Percentiles rank a stretch among this genome's conserved stretches.
phyloP scores from a whole-genome alignment of 2,113 vertebrate species.

The Pseudopipra pipra region DNA sequence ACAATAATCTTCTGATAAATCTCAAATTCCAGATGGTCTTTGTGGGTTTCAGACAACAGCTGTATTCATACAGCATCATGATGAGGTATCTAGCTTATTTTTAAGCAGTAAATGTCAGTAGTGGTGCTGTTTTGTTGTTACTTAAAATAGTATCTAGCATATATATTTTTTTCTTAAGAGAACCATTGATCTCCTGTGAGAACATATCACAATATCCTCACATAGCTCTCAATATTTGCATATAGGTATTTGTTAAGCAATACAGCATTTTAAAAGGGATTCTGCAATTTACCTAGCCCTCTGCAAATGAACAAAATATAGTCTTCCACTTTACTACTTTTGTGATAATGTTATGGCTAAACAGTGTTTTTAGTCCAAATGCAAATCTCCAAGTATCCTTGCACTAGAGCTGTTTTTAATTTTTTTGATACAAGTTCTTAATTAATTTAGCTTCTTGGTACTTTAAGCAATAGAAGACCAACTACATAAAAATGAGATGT shows the following conservation, averaged over 20 bases:
- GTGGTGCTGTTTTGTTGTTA: not conserved
- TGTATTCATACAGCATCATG: not conserved
- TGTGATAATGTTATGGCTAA: not conserved
- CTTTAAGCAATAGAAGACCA: constrained; percentile 48
- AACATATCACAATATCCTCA: not conserved
- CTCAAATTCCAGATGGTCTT: constrained; percentile 2
- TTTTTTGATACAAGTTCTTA: constrained; percentile 34
- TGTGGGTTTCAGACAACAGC: not conserved
- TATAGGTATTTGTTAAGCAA: not conserved
- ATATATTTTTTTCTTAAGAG: not conserved
- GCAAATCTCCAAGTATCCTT: not conserved
- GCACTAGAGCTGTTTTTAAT: not conserved
- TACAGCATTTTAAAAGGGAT: not conserved
- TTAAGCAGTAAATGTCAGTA: not conserved
- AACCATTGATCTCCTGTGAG: not conserved
- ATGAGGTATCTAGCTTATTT: not conserved
- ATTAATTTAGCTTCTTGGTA: constrained; percentile 62
- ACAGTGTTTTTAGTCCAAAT: not conserved
- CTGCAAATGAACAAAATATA: not conserved
- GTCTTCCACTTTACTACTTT: not conserved
- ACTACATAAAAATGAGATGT: constrained; percentile 46
- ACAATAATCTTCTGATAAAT: constrained; percentile 13
- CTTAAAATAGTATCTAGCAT: not conserved
- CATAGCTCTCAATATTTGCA: not conserved
- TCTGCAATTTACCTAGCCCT: not conserved